A percentile compares a stretch with the other conserved stretches of the same genome.
Evolutionary conservation across 2,113 vertebrate species (phyloP).

Genomic region (Laticauda laticaudata): DNA sequence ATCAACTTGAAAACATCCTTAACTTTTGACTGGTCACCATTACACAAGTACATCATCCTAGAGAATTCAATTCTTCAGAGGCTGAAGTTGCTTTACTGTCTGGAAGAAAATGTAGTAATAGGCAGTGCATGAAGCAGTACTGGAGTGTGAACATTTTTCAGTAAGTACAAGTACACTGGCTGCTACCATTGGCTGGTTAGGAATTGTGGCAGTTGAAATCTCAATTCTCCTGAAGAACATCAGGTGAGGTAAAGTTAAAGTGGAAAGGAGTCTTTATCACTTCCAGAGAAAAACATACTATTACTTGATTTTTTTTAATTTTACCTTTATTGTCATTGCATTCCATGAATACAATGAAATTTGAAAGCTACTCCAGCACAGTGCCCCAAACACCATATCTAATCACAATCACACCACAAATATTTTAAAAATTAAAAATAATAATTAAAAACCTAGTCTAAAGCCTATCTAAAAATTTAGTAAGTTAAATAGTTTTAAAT

Average conservation of each 20-base stretch:
- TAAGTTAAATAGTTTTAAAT: too few relatives aligned
- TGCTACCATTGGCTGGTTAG: not conserved
- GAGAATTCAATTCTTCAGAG: not conserved
- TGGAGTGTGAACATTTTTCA: not conserved
- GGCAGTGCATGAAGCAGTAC: not conserved
- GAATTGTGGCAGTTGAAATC: not conserved
- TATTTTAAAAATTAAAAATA: too few relatives aligned
- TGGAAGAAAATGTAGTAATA: not conserved
- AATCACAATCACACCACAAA: too few relatives aligned
- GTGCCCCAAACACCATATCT: too few relatives aligned
- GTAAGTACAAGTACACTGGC: not conserved
- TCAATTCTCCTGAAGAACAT: not conserved
- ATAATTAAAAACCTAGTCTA: too few relatives aligned
- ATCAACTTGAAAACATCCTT: not conserved
- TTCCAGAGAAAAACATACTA: not conserved
- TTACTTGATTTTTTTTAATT: not conserved
- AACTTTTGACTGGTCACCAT: not conserved
- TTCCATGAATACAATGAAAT: too few relatives aligned
- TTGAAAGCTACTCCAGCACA: too few relatives aligned
- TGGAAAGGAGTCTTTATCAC: not conserved
- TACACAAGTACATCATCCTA: not conserved
- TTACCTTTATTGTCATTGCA: too few relatives aligned
- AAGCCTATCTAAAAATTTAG: too few relatives aligned
- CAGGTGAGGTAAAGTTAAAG: not conserved
- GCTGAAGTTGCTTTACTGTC: not conserved